phyloP scores from a whole-genome alignment of 2,113 vertebrate species.

The Typhlomys cinereus region DNA sequence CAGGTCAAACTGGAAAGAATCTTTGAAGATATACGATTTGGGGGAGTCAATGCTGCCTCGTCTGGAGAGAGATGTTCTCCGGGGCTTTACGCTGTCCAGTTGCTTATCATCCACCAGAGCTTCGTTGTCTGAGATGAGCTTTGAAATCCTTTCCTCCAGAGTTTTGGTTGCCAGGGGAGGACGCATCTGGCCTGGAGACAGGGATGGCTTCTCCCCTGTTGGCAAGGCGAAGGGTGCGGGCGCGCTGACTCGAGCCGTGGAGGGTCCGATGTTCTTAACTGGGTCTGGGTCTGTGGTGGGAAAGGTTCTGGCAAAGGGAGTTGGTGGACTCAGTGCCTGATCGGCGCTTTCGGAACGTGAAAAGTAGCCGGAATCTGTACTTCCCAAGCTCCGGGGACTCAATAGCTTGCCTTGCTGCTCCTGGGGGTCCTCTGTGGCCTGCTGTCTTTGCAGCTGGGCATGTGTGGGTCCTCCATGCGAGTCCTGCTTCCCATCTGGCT shows the following conservation, averaged over 20 bases:
- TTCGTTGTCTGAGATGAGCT: conserved; percentile 98
- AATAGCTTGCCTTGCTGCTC: conserved; percentile 95
- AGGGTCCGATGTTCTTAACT: conserved; percentile 82
- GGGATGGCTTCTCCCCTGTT: conserved; percentile 85
- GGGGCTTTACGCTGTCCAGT: conserved; percentile 98
- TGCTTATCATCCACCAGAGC: conserved; percentile 98
- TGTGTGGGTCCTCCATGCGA: conserved; percentile 85
- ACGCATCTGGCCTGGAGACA: conserved; percentile 90
- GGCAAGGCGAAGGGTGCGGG: conserved; percentile 87
- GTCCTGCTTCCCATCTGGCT: conserved; percentile 89
- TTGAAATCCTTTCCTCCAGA: conserved; percentile 96
- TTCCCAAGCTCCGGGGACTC: conserved; percentile 96
- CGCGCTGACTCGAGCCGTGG: conserved; percentile 71
- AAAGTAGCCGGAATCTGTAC: conserved; percentile 98
- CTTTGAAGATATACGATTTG: conserved; percentile 99
- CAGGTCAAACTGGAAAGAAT: conserved; percentile 99
- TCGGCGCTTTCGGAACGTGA: conserved; percentile 98
- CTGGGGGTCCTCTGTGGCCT: conserved; percentile 95
- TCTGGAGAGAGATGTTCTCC: conserved; percentile 96
- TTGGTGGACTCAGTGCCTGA: conserved; percentile 95
- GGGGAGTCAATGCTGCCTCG: conserved; percentile 98
- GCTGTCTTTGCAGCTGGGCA: conserved; percentile 96
- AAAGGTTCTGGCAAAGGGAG: conserved; percentile 91
- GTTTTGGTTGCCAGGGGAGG: conserved; percentile 95
- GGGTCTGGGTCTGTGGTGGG: conserved; percentile 89